Evolutionary conservation across 1,140 invertebrate genomes (phyloP).

Genomic region (Eupeodes corollae): DNA sequence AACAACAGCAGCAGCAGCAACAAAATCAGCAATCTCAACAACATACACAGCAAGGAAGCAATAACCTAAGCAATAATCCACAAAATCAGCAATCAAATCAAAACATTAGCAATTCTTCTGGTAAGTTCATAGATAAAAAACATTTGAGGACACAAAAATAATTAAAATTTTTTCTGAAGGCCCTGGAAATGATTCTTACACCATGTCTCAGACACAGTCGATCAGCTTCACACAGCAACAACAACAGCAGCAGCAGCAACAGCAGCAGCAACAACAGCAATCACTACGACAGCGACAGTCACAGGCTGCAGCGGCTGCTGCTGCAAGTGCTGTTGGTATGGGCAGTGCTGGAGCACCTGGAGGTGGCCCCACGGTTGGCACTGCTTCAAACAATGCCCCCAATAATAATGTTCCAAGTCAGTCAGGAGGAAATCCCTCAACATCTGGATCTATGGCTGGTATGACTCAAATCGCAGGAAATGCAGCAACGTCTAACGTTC

Average conservation of each 20-base stretch:
- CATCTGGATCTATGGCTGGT: conserved; percentile 2
- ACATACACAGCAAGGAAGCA: conserved; percentile 27
- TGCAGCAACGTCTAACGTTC: conserved; percentile 11
- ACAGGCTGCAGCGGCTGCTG: conserved; percentile 14
- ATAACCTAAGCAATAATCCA: conserved; percentile 22
- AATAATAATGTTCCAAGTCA: neutral
- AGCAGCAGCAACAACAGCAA: conserved; percentile 23
- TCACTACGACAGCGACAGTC: conserved; percentile 15
- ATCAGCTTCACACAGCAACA: conserved; percentile 71
- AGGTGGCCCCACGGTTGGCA: no score
- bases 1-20: conserved; percentile 27
- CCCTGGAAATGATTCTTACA: conserved; percentile 51
- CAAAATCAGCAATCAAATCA: conserved; percentile 37
- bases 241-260: conserved; percentile 23
- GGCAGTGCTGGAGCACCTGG: neutral
- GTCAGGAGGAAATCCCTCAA: neutral
- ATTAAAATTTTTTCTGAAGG: conserved; percentile 20
- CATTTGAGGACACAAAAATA: neutral
- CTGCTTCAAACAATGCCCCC: neutral
- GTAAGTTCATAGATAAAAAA: conserved; percentile 9
- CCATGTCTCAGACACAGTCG: conserved; percentile 66
- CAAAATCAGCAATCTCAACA: conserved; percentile 20
- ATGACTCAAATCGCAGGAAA: conserved; percentile 7
- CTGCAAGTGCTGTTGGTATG: conserved; percentile 10
- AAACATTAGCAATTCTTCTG: conserved; percentile 34